Evolutionary conservation across 2,113 vertebrate species (phyloP).

Genomic region (Lycocorax pyrrhopterus): DNA sequence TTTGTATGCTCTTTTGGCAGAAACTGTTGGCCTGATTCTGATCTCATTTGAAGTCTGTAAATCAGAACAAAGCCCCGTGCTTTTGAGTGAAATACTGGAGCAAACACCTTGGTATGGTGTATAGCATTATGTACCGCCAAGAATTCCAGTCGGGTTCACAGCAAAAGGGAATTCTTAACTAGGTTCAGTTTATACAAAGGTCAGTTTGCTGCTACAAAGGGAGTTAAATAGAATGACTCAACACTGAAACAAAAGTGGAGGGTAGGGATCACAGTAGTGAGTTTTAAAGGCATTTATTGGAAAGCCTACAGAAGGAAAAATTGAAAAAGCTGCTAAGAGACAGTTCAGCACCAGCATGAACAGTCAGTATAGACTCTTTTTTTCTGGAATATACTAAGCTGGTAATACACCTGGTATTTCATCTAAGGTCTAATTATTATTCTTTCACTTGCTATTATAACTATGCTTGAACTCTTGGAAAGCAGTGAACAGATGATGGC

Average conservation of each 20-base stretch:
- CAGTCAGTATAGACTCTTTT: neutral
- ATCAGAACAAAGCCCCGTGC: constrained; percentile 22
- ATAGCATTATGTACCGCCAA: constrained; percentile 1
- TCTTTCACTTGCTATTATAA: neutral
- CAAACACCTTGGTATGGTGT: neutral
- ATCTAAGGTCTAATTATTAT: neutral
- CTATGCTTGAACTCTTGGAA: neutral
- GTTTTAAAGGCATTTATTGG: neutral
- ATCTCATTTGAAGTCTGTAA: constrained; percentile 36
- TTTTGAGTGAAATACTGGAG: constrained; percentile 30
- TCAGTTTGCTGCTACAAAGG: constrained; percentile 18
- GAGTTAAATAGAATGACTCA: constrained; percentile 32
- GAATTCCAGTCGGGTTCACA: neutral
- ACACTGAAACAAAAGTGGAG: constrained; percentile 1
- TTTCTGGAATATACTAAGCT: neutral
- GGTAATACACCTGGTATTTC: neutral
- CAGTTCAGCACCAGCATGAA: neutral
- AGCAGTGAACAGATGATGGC: neutral
- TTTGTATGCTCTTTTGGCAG: constrained; percentile 32
- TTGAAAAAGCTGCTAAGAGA: neutral
- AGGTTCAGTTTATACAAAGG: constrained; percentile 25
- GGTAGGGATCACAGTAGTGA: neutral
- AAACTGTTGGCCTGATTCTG: constrained; percentile 44
- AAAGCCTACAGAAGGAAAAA: neutral
- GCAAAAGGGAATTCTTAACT: constrained; percentile 52